Evolutionary conservation across 2,888 invertebrate genomes (phyloP).

Genomic region (Anoncus sp.): DNA sequence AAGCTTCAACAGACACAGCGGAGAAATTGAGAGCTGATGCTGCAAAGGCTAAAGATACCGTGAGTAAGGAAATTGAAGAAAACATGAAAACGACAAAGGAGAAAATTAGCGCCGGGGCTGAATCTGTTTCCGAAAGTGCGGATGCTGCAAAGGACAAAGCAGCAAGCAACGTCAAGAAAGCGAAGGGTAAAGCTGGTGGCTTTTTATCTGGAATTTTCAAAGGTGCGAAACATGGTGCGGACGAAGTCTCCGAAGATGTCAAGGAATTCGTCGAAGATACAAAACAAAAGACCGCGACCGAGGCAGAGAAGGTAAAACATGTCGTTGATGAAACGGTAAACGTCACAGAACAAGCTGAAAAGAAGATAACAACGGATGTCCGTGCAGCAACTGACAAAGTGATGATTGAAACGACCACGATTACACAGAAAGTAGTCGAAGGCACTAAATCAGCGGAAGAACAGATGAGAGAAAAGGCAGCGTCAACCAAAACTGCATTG

Average conservation of each 20-base stretch:
- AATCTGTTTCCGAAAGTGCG: slow-evolving; percentile 55
- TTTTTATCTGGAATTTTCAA: slow-evolving; percentile 69
- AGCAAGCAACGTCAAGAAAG: slow-evolving; percentile 64
- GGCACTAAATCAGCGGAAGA: slow-evolving; percentile 84
- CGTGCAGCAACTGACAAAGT: slow-evolving; percentile 33
- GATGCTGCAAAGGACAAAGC: slow-evolving; percentile 79
- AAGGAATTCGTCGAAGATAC: slow-evolving; percentile 68
- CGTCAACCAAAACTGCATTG: slow-evolving; percentile 44
- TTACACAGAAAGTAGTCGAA: slow-evolving; percentile 83
- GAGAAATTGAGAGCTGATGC: slow-evolving; percentile 51
- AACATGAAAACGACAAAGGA: slow-evolving; percentile 48
- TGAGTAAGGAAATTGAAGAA: slow-evolving; percentile 55
- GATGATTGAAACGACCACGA: slow-evolving; percentile 42
- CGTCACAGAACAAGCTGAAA: slow-evolving; percentile 13
- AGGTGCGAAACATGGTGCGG: slow-evolving; percentile 81
- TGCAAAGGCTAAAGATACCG: slow-evolving; percentile 52
- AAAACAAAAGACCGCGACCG: slow-evolving; percentile 63
- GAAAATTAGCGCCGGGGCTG: slow-evolving; percentile 54
- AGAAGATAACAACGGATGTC: slow-evolving; percentile 31
- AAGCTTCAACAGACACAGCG: slow-evolving; percentile 56
- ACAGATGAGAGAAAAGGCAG: slow-evolving; percentile 80
- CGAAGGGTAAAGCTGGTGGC: slow-evolving; percentile 64
- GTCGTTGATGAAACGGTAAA: slow-evolving; percentile 57
- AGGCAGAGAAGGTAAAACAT: slow-evolving; percentile 49
- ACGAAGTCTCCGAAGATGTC: slow-evolving; percentile 67